Conservation (phyloP, 2,797 vertebrate genomes). For the Picus viridis region DNA sequence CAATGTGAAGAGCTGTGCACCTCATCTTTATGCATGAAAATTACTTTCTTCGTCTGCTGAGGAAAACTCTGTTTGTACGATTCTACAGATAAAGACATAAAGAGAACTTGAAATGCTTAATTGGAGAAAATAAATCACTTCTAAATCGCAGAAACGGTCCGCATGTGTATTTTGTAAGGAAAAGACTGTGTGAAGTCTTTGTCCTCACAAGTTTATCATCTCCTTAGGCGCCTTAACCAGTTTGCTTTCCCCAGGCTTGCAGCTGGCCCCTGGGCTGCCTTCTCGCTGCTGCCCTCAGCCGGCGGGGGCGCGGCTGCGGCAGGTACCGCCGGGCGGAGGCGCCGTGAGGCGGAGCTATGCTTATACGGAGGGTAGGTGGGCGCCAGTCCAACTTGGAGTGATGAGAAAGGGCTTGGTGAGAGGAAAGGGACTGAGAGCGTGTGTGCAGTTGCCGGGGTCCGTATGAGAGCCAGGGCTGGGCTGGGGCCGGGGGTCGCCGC, state of each 20-base stretch:
- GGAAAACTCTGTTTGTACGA: neutral
- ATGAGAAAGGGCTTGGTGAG: neutral
- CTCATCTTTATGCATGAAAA: slow-evolving; percentile 22
- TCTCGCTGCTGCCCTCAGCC: neutral
- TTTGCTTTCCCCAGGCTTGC: rapidly evolving
- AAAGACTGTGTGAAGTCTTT: rapidly evolving
- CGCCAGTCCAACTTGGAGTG: neutral
- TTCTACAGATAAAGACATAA: neutral
- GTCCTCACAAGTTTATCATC: rapidly evolving
- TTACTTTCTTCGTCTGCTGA: neutral
- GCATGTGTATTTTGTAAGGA: neutral
- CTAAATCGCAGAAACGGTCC: neutral
- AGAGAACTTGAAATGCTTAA: neutral
- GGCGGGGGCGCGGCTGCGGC: neutral
- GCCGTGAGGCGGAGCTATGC: neutral
- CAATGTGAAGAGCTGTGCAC: slow-evolving; percentile 5
- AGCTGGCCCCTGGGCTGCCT: neutral
- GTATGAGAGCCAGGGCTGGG: neutral
- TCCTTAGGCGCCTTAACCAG: rapidly evolving
- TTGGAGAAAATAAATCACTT: slow-evolving; percentile 37
- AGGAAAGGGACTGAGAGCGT: too few relatives aligned
- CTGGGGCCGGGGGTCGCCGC: too few relatives aligned
- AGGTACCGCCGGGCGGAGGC: neutral
- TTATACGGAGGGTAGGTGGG: too few relatives aligned
- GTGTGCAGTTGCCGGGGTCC: neutral